Base-by-base conservation (phyloP, 2,888 invertebrate genomes). In the Heliconius cydno region DNA sequence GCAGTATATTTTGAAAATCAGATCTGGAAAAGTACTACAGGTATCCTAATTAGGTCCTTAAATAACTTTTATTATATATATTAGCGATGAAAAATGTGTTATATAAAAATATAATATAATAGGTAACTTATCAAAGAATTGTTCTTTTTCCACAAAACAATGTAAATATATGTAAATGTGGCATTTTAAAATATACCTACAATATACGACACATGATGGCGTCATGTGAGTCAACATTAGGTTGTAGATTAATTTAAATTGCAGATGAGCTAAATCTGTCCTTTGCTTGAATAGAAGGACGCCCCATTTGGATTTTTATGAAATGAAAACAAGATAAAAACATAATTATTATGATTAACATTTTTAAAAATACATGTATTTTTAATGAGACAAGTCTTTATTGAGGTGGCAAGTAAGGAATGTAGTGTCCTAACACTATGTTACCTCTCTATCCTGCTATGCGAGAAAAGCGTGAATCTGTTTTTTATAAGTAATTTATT, bases 221-320 rank as follows among this genome's bases (percentile, higher is more conserved):
- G 75, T 38, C 65, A 41, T 76, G 66, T 76, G 80, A 76, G 38
- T 81, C 72, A 78, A 75, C 75, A 72, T 68, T 67, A 71, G 41
- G 79, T 74, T 71, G 75, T 52, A 57, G 57, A 71, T 76, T 76
- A 34, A 81, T 81, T 76, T 79, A 78, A 72, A 80, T 75, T 78
- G 79, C 76, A 80, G 81, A 81, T 81, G 81, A 73, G 66, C 12
- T 67, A 46, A 67, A 74, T 57, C 74, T 78, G 73, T 67, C 66
- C 73, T 75, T 65, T 75, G 41, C 30, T 75, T 65, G 57, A 25
- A 63, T 46, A 75, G 79, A 68, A 78, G 74, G 78, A 75, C 78
- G 57, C 25, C 63, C 30, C 4, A 74, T 79, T 70, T 63, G 63
- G 78, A 22, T 74, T 68, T 79, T 79, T 63, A 30, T 28, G 41